Base-by-base conservation (phyloP, 2,888 invertebrate genomes). In the Odiellus spinosus region DNA sequence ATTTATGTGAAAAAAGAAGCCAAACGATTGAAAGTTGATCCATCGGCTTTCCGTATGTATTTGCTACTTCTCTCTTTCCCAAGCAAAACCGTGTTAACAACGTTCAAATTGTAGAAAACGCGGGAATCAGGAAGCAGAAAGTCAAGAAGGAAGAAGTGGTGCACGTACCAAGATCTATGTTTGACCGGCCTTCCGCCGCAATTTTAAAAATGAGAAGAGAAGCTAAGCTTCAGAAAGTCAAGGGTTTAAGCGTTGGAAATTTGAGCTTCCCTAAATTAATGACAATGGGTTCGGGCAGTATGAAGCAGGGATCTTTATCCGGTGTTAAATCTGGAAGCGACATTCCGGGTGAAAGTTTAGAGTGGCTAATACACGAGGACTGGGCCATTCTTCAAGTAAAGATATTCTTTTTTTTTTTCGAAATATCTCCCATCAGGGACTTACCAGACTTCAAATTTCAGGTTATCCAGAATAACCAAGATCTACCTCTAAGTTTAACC, bases 111-210 rank as follows among this genome's bases (percentile, higher is more conserved):
- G 36, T 36, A 36, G 17, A 15, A 36, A 36, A 44, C 5, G 36
- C 45, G 10, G 49, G 56, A 59, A 63, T 62, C 40, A 62, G 64
- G 6, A 66, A 65, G 48, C 63, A 64, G 50, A 67, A 67, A 49
- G 61, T 64, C 53, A 68, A 77, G 1, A 78, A 80, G 57, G 84
- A 83, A 56, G 80, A 82, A 55, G 74, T 78, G 40, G 76, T 79
- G 40, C 76, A 76, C 60, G 82, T 81, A 26, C 84, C 85, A 15
- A 73, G 80, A 52, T 86, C 83, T 2, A 67, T 86, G 15, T 87
- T 87, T 64, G 85, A 86, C 65, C 73, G 81, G 10, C 80, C 82
- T 0, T 75, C 80, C 0, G 76, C 82, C 1, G 77, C 80, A 4
- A 61, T 82, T 36, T 71, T 80, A 14, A 82, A 83, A 60, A 73